These are phyloP conservation scores for Leucoma salicis DNA, from an alignment of 2,888 invertebrate species.

Conservation along the genomic window DNA sequence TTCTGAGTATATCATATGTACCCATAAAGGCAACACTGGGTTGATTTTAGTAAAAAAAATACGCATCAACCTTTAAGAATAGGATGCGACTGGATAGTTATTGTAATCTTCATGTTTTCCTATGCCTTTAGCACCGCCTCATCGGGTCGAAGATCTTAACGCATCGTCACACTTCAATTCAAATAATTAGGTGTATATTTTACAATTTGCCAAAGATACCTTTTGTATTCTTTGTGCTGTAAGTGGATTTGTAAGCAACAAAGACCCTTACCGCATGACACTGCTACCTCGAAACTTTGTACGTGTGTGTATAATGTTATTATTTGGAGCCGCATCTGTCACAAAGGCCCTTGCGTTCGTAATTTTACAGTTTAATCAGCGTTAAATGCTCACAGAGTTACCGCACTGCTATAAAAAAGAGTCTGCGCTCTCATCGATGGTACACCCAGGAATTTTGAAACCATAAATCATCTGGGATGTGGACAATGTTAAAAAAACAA, in stretches of 20 bases:
- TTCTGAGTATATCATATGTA: too few relatives aligned
- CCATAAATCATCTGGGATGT: constrained; percentile 68
- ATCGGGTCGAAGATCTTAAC: constrained; percentile 58
- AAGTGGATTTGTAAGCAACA: constrained; percentile 73
- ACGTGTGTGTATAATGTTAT: constrained; percentile 77
- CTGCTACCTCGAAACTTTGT: constrained; percentile 54
- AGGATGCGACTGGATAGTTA: constrained; percentile 47
- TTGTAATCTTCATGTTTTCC: constrained; percentile 68
- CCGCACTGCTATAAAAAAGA: constrained; percentile 62
- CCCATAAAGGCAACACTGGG: too few relatives aligned
- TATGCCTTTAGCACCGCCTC: constrained; percentile 73
- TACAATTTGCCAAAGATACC: constrained; percentile 79
- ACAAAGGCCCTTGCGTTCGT: constrained; percentile 73
- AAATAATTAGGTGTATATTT: constrained; percentile 80
- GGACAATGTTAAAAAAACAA: constrained; percentile 56
- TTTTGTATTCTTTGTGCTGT: constrained; percentile 69
- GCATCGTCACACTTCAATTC: constrained; percentile 67
- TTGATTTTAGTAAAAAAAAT: constrained; percentile 29
- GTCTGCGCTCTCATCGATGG: constrained; percentile 43
- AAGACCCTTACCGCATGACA: constrained; percentile 66
- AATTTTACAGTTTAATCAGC: constrained; percentile 83
- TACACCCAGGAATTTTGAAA: constrained; percentile 55
- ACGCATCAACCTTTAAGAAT: constrained; percentile 57
- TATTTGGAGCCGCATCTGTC: constrained; percentile 79
- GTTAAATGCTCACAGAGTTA: constrained; percentile 76